These are phyloP conservation scores for Tympanoctomys barrerae DNA, from an alignment of 2,797 vertebrate genomes.

Conservation along the genomic window DNA sequence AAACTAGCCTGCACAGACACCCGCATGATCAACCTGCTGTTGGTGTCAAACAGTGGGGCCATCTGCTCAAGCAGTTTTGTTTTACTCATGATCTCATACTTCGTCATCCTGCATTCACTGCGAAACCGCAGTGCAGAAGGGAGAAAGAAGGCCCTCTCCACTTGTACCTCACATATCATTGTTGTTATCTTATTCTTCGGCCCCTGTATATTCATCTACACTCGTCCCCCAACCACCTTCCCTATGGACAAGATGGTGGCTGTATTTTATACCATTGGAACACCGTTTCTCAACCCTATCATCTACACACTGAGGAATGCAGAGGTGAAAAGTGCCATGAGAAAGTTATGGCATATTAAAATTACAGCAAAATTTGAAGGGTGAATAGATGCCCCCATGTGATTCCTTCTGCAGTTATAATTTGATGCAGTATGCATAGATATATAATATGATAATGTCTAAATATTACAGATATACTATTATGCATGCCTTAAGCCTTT, in stretches of 20 bases:
- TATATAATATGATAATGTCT: not conserved
- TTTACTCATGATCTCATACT: conserved; percentile 46
- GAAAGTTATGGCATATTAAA: conserved; percentile 41
- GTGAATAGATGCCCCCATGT: not conserved
- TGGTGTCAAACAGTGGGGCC: conserved; percentile 56
- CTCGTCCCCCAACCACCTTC: conserved; percentile 57
- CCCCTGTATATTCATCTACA: conserved; percentile 74
- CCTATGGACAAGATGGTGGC: conserved; percentile 67
- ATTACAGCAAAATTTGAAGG: not conserved
- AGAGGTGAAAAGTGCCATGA: conserved; percentile 66
- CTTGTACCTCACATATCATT: conserved; percentile 71
- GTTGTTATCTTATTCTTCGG: conserved; percentile 73
- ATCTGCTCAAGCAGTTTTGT: conserved; percentile 57
- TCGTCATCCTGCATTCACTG: conserved; percentile 52
- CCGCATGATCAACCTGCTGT: conserved; percentile 25
- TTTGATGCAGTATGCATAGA: not conserved
- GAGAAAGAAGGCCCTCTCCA: conserved; percentile 74
- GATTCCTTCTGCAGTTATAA: not conserved
- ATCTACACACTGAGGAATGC: conserved; percentile 71
- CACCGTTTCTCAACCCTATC: conserved; percentile 64
- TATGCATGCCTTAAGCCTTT: not conserved
- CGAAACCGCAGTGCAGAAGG: conserved; percentile 65
- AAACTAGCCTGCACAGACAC: conserved; percentile 72
- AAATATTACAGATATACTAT: not conserved
- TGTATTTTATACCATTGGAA: conserved; percentile 65